Conservation (phyloP, 2,113 vertebrate genomes). For the Campylorhamphus procurvoides region DNA sequence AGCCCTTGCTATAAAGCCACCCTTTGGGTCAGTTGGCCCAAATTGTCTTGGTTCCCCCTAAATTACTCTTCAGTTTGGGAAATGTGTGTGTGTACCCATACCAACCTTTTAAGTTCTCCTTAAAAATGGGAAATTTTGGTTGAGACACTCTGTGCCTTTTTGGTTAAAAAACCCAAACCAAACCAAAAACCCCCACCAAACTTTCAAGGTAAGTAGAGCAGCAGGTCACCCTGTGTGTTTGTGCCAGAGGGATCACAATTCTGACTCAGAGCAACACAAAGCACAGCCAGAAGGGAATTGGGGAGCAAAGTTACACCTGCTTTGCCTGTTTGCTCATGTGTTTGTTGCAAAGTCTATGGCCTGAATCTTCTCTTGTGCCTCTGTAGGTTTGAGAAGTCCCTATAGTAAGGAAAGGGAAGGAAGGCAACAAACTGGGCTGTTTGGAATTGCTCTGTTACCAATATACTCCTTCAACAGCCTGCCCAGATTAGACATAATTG, state of each 20-base stretch:
- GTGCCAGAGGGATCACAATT: neutral
- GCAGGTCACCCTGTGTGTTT: neutral
- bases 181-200: neutral
- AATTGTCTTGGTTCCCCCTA: neutral
- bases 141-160: neutral
- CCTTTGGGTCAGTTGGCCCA: neutral
- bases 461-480: neutral
- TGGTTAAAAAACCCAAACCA: neutral
- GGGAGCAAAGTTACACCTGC: neutral
- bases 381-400: neutral
- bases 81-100: accelerated
- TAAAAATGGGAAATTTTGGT: neutral
- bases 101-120: neutral
- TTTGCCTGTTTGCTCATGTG: neutral
- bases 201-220: neutral
- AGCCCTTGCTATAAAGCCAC: neutral
- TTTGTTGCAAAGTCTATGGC: neutral
- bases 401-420: neutral
- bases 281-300: neutral
- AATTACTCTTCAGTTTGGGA: neutral
- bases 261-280: neutral
- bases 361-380: neutral
- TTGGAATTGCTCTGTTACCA: neutral
- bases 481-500: neutral
- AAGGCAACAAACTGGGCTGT: neutral